Evolutionary conservation across 2,113 vertebrate species (phyloP).

Genomic region (Clarias magur): DNA sequence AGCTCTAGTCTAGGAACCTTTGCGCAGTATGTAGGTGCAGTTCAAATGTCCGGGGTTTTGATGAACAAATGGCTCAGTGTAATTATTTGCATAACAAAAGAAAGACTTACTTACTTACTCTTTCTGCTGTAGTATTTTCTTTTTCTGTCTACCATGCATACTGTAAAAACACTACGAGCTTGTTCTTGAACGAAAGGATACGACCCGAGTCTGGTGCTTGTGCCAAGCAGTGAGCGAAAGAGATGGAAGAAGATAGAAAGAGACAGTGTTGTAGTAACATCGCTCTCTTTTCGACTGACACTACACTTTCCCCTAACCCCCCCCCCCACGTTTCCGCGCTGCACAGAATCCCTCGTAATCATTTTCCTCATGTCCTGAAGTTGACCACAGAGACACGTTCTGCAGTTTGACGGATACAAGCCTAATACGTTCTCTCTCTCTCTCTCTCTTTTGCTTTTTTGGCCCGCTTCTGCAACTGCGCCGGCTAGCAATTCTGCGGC

Average conservation of each 20-base stretch:
- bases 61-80: not conserved
- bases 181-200: constrained; percentile 7
- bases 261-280: constrained; percentile 57
- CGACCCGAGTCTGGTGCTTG: not conserved
- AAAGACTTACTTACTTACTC: not conserved
- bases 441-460: constrained; percentile 14
- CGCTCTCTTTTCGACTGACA: constrained; percentile 61
- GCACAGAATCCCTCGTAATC: constrained; percentile 71
- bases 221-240: not conserved
- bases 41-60: not conserved
- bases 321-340: constrained; percentile 51
- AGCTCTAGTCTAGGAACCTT: not conserved
- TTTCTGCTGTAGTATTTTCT: not conserved
- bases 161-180: not conserved
- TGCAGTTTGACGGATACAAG: constrained; percentile 58
- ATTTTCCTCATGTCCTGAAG: constrained; percentile 71
- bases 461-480: constrained; percentile 25
- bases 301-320: constrained; percentile 59
- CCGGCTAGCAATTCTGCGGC: constrained; percentile 1
- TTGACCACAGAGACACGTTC: constrained; percentile 55
- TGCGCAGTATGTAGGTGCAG: not conserved
- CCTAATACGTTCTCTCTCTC: constrained; percentile 21
- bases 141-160: not conserved
- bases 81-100: not conserved
- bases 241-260: not conserved